A percentile compares a stretch with the other conserved stretches of the same genome.
Conservation (phyloP, 1,140 invertebrate genomes). For the Drosophila lowei region DNA sequence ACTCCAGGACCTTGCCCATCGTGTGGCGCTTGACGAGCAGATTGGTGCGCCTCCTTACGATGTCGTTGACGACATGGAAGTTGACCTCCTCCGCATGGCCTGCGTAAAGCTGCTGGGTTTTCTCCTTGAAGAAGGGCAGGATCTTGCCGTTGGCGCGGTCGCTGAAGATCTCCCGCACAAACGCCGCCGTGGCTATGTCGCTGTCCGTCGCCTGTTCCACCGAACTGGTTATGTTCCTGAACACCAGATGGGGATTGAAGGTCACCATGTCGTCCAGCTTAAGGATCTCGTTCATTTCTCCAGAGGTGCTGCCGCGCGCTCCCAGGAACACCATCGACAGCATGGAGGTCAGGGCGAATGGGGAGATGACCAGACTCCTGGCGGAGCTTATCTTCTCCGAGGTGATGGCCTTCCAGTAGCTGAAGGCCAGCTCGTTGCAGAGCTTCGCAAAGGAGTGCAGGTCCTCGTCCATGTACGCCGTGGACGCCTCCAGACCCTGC, state of each 20-base stretch:
- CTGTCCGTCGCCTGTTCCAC: slow-evolving; percentile 86
- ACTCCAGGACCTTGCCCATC: slow-evolving; percentile 89
- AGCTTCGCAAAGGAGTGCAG: slow-evolving; percentile 88
- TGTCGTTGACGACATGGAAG: slow-evolving; percentile 90
- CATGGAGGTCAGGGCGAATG: slow-evolving; percentile 92
- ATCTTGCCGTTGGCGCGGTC: slow-evolving; percentile 90
- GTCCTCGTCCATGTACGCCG: slow-evolving; percentile 88
- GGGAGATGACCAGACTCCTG: slow-evolving; percentile 91
- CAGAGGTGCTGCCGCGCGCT: slow-evolving; percentile 92
- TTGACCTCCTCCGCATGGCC: slow-evolving; percentile 92
- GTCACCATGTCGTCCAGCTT: slow-evolving; percentile 93
- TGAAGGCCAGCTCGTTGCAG: slow-evolving; percentile 92
- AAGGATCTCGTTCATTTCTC: slow-evolving; percentile 94
- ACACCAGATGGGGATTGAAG: slow-evolving; percentile 93
- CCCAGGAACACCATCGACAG: slow-evolving; percentile 95
- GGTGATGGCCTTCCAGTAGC: slow-evolving; percentile 89
- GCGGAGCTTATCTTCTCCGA: slow-evolving; percentile 88
- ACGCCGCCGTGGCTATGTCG: slow-evolving; percentile 89
- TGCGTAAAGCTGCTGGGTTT: slow-evolving; percentile 92
- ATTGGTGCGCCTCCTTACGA: slow-evolving; percentile 90
- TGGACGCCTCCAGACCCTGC: slow-evolving; percentile 89
- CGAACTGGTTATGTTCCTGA: slow-evolving; percentile 92
- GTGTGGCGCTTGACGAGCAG: slow-evolving; percentile 90
- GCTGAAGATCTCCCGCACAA: slow-evolving; percentile 90
- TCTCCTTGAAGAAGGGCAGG: slow-evolving; percentile 92